A percentile compares a stretch with the other conserved stretches of the same genome.
Conservation (phyloP, 2,113 vertebrate species). For the Protobothrops flavoviridis region DNA sequence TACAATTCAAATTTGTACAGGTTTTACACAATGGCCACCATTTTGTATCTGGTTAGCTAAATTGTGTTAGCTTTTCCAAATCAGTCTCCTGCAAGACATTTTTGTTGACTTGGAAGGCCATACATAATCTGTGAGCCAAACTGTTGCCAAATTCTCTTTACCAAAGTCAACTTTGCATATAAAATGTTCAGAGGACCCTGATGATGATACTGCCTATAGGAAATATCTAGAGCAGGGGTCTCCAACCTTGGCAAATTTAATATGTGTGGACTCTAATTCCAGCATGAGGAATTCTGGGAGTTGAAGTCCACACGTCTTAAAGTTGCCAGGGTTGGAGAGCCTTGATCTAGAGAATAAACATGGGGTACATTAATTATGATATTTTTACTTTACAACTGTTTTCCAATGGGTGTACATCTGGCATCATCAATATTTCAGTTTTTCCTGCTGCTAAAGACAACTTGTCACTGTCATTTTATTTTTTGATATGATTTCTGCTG, state of each 20-base stretch:
- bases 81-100: background rate
- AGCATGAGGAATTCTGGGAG: no score
- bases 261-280: no score
- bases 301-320: no score
- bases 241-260: no score
- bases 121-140: background rate
- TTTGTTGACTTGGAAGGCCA: background rate
- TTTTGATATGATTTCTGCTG: background rate
- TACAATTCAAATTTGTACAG: background rate
- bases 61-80: background rate
- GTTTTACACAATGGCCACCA: background rate
- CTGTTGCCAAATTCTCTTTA: background rate
- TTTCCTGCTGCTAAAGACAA: background rate
- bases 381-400: background rate
- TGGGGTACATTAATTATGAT: background rate
- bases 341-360: background rate
- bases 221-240: background rate
- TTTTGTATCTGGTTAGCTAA: background rate
- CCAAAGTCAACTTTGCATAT: background rate
- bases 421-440: background rate
- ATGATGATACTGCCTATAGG: background rate
- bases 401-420: background rate
- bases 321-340: no score
- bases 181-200: background rate
- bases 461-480: background rate